phyloP scores from a whole-genome alignment of 2,888 invertebrate species.

The Drosophila borborema region DNA sequence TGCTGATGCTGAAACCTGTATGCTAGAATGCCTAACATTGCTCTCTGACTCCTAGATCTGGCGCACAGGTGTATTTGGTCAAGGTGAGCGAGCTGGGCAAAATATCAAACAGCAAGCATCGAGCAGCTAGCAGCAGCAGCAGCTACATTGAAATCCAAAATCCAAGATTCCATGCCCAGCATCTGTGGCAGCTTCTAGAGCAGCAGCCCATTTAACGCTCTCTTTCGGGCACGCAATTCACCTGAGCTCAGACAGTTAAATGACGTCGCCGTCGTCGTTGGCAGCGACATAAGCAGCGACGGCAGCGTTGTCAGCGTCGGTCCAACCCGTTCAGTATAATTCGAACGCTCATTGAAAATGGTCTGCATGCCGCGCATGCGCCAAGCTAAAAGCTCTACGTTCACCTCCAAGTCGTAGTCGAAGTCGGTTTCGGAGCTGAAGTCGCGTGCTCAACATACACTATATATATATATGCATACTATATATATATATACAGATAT shows the following conservation, averaged over 20 bases:
- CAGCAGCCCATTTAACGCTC: conserved; percentile 37
- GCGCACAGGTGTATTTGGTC: conserved; percentile 64
- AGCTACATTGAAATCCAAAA: conserved; percentile 18
- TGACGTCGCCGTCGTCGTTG: conserved; percentile 1
- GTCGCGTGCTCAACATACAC: conserved; percentile 44
- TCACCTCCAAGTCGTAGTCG: conserved; percentile 33
- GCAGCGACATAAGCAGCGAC: conserved; percentile 11
- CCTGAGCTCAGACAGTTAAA: conserved; percentile 13
- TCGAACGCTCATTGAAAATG: conserved; percentile 78
- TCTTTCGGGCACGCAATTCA: conserved; percentile 43
- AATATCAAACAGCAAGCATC: conserved; percentile 7
- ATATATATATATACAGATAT: background rate
- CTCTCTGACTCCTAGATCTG: conserved; percentile 9
- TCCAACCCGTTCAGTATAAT: conserved; percentile 65
- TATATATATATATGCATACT: conserved; percentile 9
- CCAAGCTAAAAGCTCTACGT: conserved; percentile 52
- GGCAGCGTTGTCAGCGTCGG: conserved; percentile 35
- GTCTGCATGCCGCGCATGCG: conserved; percentile 76
- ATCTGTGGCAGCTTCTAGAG: conserved; percentile 52
- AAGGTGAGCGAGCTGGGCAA: conserved; percentile 59
- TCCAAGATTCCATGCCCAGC: conserved; percentile 26
- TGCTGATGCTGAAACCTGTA: conserved; percentile 31
- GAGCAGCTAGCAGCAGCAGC: conserved; percentile 19
- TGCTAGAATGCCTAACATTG: conserved; percentile 36
- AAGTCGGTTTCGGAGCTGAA: conserved; percentile 19